Evolutionary conservation across 2,113 vertebrate species (phyloP).

Genomic region (Amphiprion ocellaris): DNA sequence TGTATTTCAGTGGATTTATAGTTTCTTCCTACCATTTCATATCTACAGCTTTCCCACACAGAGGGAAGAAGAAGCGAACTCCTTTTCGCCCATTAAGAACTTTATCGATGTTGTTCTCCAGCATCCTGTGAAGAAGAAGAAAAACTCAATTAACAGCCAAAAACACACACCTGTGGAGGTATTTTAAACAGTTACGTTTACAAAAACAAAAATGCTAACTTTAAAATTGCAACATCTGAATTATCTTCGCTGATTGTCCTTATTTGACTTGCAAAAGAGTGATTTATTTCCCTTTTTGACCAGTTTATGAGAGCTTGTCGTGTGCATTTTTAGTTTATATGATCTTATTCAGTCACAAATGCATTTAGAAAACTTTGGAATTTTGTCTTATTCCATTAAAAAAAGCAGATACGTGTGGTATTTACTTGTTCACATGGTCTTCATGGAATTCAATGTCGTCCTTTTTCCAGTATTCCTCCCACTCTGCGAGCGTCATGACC

Average conservation of each 20-base stretch:
- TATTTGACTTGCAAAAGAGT: no score
- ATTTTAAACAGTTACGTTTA: no score
- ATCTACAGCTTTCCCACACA: constrained; percentile 95
- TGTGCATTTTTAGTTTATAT: not conserved
- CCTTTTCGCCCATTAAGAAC: constrained; percentile 82
- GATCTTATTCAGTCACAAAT: not conserved
- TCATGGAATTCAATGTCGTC: constrained; percentile 85
- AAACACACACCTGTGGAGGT: no score
- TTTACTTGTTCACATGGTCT: constrained; percentile 84
- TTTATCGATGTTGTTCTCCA: constrained; percentile 85
- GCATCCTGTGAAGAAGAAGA: constrained; percentile 76
- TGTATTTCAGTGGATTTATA: not conserved
- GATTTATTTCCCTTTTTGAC: no score
- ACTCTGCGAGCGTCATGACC: constrained; percentile 83
- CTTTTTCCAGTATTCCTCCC: constrained; percentile 87
- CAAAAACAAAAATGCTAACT: no score
- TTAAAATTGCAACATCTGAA: no score
- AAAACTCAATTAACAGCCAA: no score
- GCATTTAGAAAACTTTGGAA: not conserved
- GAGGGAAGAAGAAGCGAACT: constrained; percentile 90
- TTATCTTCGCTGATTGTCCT: no score
- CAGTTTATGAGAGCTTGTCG: no score
- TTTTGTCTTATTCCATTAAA: not conserved
- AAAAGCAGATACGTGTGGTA: not conserved
- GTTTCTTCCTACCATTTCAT: constrained; percentile 86